A percentile compares a stretch with the other conserved stretches of the same genome.
Conservation (phyloP, 92 coral and sea anemone genomes). For the Siderastrea radians region DNA sequence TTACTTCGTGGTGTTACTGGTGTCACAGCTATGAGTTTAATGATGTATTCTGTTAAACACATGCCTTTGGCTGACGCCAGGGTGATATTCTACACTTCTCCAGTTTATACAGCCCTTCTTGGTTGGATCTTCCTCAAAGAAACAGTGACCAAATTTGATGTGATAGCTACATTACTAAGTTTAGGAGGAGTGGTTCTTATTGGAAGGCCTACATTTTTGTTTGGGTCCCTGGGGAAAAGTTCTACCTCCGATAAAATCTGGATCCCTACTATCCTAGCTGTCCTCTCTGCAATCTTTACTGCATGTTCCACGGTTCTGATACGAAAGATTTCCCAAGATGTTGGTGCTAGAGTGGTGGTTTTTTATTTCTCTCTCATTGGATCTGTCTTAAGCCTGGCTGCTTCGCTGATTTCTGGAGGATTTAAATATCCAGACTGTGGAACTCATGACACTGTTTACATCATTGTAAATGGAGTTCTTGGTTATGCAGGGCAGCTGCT, state of each 20-base stretch:
- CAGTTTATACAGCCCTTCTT: constrained; percentile 78
- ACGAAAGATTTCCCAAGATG: constrained; percentile 48
- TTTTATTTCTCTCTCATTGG: constrained; percentile 70
- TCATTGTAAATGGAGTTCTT: constrained; percentile 7
- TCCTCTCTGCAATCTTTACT: constrained; percentile 37
- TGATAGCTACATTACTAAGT: constrained; percentile 54
- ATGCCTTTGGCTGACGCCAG: constrained; percentile 93
- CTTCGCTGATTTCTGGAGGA: constrained; percentile 18
- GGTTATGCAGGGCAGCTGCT: constrained; percentile 60
- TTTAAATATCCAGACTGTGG: constrained; percentile 48
- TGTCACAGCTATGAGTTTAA: constrained; percentile 51
- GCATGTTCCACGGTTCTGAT: constrained; percentile 22
- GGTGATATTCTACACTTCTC: constrained; percentile 73
- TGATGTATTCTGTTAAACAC: constrained; percentile 77
- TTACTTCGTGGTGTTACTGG: constrained; percentile 62
- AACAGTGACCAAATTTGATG: constrained; percentile 57
- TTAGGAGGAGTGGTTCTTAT: constrained; percentile 70
- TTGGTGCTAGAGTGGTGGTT: constrained; percentile 53
- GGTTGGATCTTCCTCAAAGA: constrained; percentile 78
- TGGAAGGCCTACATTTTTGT: constrained; percentile 66
- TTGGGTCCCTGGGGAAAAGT: neutral
- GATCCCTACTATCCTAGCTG: constrained; percentile 38
- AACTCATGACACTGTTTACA: constrained; percentile 29
- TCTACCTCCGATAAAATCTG: constrained; percentile 17
- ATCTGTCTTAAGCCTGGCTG: constrained; percentile 2